A percentile compares a stretch with the other conserved stretches of the same genome.
phyloP scores from a whole-genome alignment of 2,113 vertebrate genomes.

The Psophia crepitans region DNA sequence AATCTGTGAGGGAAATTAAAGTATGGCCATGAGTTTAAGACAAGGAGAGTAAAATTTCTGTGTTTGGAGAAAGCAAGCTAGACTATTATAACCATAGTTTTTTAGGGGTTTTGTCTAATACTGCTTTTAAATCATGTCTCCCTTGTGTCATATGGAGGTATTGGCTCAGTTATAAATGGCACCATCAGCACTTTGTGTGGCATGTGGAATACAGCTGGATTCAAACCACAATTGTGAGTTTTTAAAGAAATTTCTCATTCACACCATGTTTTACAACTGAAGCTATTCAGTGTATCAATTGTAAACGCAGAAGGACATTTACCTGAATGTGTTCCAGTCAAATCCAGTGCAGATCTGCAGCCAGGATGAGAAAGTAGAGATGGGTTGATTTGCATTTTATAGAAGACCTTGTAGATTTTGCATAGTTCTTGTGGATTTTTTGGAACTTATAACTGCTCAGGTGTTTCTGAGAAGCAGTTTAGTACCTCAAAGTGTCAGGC shows the following conservation, averaged over 20 bases:
- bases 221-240: not conserved
- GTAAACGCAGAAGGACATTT: not conserved
- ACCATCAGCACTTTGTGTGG: not conserved
- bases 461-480: not conserved
- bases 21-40: not conserved
- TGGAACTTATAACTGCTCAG: not conserved
- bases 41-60: not conserved
- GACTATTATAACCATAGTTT: not conserved
- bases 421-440: not conserved
- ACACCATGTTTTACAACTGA: not conserved
- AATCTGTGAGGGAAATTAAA: not conserved
- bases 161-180: not conserved
- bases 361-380: not conserved
- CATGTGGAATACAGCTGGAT: not conserved
- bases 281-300: not conserved
- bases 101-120: not conserved
- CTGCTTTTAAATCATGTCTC: not conserved
- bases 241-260: not conserved
- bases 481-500: not conserved
- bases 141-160: not conserved
- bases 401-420: not conserved
- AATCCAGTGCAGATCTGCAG: not conserved
- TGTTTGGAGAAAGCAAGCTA: not conserved
- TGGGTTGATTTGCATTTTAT: not conserved
- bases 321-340: not conserved